A percentile compares a stretch with the other conserved stretches of the same genome.
phyloP scores from a whole-genome alignment of 2,888 invertebrate species.

The Zeuzera pyrina region DNA sequence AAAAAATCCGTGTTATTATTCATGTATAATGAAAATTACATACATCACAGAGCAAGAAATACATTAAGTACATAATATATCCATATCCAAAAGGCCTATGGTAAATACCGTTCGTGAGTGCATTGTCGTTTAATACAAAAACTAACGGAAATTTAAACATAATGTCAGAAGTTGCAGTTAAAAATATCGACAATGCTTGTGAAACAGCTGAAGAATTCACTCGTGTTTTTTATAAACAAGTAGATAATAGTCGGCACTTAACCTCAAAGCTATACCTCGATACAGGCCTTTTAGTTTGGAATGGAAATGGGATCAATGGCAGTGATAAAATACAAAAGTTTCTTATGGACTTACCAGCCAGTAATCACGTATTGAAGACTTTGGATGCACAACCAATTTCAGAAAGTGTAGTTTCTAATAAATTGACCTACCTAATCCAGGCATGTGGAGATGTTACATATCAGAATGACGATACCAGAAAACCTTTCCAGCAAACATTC shows the following conservation, averaged over 20 bases:
- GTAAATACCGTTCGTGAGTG: no score
- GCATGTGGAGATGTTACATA: conserved; percentile 88
- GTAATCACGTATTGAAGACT: conserved; percentile 83
- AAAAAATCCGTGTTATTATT: no score
- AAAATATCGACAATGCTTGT: conserved; percentile 85
- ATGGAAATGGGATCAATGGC: conserved; percentile 89
- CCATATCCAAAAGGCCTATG: no score
- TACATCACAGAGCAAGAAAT: no score
- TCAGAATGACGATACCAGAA: conserved; percentile 67
- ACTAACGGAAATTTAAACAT: background rate
- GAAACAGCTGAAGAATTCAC: conserved; percentile 92
- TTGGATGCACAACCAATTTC: conserved; percentile 90
- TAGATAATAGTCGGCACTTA: conserved; percentile 89
- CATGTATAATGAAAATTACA: no score
- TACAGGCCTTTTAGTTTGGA: conserved; percentile 90
- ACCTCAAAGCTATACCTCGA: conserved; percentile 88
- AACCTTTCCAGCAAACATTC: conserved; percentile 89
- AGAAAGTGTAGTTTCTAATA: conserved; percentile 83
- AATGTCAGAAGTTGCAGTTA: conserved; percentile 70
- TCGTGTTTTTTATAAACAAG: conserved; percentile 89
- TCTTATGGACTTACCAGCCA: conserved; percentile 85
- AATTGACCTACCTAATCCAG: conserved; percentile 87
- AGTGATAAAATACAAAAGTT: conserved; percentile 89
- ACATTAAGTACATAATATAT: no score
- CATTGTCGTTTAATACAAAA: no score